A percentile compares a stretch with the other conserved stretches of the same genome.
These are phyloP conservation scores for Pollenia labialis DNA, from an alignment of 2,888 invertebrate genomes.

Conservation along the genomic window DNA sequence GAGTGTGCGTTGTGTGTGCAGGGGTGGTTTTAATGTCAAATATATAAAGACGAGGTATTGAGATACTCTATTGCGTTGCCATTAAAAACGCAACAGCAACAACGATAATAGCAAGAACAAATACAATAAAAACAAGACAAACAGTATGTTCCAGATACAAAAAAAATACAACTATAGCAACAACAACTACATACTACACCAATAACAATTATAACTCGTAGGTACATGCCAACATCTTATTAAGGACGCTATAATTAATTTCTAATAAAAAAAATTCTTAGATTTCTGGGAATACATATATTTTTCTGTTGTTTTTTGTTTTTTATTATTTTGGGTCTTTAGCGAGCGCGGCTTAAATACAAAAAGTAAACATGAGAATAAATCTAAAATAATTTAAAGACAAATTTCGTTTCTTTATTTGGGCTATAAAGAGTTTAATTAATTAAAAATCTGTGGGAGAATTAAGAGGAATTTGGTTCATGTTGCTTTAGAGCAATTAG, in stretches of 20 bases:
- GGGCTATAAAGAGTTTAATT: conserved; percentile 17
- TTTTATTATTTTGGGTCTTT: conserved; percentile 42
- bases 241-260: conserved; percentile 63
- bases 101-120: conserved; percentile 21
- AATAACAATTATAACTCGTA: conserved; percentile 27
- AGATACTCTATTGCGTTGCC: conserved; percentile 67
- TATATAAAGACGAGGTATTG: not conserved
- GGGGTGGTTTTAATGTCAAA: conserved; percentile 69
- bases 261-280: conserved; percentile 62
- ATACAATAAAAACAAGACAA: conserved; percentile 57
- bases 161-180: conserved; percentile 18
- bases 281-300: conserved; percentile 59
- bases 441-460: conserved; percentile 21
- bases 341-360: conserved; percentile 46
- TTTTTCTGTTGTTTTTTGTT: conserved; percentile 4
- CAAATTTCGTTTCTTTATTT: conserved; percentile 13
- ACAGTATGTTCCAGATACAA: conserved; percentile 62
- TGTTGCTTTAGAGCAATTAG: not conserved
- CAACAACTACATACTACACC: not conserved
- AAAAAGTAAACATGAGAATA: conserved; percentile 36
- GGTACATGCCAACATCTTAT: conserved; percentile 54
- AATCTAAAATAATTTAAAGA: conserved; percentile 24
- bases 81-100: conserved; percentile 62
- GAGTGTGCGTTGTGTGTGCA: conserved; percentile 14
- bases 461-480: conserved; percentile 1